Percentiles rank a stretch among this genome's conserved stretches.
phyloP scores from a whole-genome alignment of 2,797 vertebrate species.

The Ibycter americanus region DNA sequence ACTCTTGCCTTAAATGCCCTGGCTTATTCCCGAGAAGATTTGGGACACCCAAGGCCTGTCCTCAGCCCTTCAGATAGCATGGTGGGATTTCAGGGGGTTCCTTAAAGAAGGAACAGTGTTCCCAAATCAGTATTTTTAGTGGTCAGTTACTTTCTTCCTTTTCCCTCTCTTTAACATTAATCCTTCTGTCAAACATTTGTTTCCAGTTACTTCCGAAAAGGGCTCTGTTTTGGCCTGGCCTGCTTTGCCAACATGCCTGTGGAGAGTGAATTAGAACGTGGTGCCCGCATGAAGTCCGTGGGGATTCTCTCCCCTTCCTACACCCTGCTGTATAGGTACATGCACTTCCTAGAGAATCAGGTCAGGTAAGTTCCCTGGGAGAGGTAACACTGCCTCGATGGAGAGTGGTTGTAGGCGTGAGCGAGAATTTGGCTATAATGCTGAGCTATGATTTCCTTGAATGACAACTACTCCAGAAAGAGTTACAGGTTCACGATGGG shows the following conservation, averaged over 20 bases:
- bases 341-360: slow-evolving; percentile 99
- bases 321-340: slow-evolving; percentile 95
- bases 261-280: slow-evolving; percentile 94
- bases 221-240: slow-evolving; percentile 93
- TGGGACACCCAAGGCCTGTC: background rate
- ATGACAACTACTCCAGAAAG: background rate
- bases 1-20: background rate
- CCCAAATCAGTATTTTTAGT: background rate
- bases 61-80: background rate
- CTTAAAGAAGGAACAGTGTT: background rate
- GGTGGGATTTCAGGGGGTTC: background rate
- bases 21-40: background rate
- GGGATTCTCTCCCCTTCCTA: slow-evolving; percentile 97
- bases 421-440: background rate
- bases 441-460: background rate
- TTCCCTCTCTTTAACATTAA: background rate
- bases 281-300: slow-evolving; percentile 97
- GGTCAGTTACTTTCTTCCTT: background rate
- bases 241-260: slow-evolving; percentile 99
- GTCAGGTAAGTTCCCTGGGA: slow-evolving; percentile 85
- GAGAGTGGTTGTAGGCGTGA: background rate
- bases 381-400: background rate
- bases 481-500: background rate
- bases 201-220: slow-evolving; percentile 96
- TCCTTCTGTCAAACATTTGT: background rate